These are phyloP conservation scores for Gymnocypris eckloni DNA, from an alignment of 2,797 vertebrate genomes.

Conservation along the genomic window DNA sequence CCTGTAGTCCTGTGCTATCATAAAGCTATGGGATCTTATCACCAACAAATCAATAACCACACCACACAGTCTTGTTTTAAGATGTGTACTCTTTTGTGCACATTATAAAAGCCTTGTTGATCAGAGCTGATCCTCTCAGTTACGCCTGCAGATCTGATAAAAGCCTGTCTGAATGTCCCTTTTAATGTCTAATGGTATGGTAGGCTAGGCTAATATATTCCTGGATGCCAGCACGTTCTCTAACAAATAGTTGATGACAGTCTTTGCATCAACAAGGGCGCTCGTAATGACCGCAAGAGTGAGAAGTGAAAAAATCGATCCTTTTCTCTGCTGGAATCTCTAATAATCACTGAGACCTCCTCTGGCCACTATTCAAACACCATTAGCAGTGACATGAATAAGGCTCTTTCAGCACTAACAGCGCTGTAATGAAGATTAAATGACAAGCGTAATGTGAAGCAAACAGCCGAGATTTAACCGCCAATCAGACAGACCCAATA, in stretches of 20 bases:
- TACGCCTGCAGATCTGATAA: not conserved
- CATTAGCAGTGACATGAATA: slow-evolving; percentile 39
- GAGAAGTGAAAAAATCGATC: slow-evolving; percentile 48
- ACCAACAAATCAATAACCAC: slow-evolving; percentile 20
- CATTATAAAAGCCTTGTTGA: slow-evolving; percentile 23
- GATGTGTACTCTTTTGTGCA: slow-evolving; percentile 2
- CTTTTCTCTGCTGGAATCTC: slow-evolving; percentile 39
- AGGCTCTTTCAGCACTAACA: slow-evolving; percentile 35
- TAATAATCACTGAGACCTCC: slow-evolving; percentile 49
- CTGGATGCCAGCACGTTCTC: not conserved
- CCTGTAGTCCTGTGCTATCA: slow-evolving; percentile 1
- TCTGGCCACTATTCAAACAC: slow-evolving; percentile 52
- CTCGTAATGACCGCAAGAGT: slow-evolving; percentile 7
- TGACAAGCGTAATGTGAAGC: slow-evolving; percentile 32
- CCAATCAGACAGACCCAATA: slow-evolving; percentile 1
- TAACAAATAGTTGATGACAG: not conserved
- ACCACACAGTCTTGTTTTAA: slow-evolving; percentile 14
- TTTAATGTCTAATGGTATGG: slow-evolving; percentile 4
- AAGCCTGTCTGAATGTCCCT: not conserved
- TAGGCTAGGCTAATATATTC: not conserved
- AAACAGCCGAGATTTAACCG: slow-evolving; percentile 39
- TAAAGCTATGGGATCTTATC: slow-evolving; percentile 21
- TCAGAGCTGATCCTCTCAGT: slow-evolving; percentile 10
- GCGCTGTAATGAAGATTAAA: slow-evolving; percentile 52
- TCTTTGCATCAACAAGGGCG: slow-evolving; percentile 17